phyloP scores from a whole-genome alignment of 2,113 vertebrate genomes.

The Hemicordylus capensis region DNA sequence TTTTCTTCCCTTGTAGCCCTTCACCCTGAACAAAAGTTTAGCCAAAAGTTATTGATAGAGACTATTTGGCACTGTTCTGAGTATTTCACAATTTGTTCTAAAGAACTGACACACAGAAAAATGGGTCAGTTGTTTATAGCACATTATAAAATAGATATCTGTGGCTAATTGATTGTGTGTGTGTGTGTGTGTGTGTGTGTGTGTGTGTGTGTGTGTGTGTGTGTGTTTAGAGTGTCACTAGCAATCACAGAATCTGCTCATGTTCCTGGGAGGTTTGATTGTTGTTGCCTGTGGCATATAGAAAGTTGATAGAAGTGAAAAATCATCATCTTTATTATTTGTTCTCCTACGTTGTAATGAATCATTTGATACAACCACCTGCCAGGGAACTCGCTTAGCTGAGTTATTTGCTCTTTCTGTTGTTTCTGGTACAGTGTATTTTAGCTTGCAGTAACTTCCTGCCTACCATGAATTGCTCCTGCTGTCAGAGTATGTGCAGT shows the following conservation, averaged over 20 bases:
- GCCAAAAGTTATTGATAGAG: too few relatives aligned
- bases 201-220: too few relatives aligned
- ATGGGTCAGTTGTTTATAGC: neutral
- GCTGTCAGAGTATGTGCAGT: slow-evolving; percentile 48
- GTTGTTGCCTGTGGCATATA: slow-evolving; percentile 58
- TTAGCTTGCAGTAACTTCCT: slow-evolving; percentile 50
- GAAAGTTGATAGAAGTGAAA: slow-evolving; percentile 50
- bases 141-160: neutral
- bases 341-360: slow-evolving; percentile 34
- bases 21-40: too few relatives aligned
- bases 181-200: too few relatives aligned
- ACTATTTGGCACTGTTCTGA: too few relatives aligned
- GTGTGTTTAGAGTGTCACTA: too few relatives aligned
- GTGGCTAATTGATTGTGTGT: neutral
- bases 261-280: slow-evolving; percentile 40
- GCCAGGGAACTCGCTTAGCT: slow-evolving; percentile 35
- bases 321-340: slow-evolving; percentile 57
- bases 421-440: slow-evolving; percentile 53
- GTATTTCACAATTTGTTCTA: neutral
- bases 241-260: neutral
- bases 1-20: too few relatives aligned
- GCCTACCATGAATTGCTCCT: slow-evolving; percentile 54
- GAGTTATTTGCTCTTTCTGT: slow-evolving; percentile 53
- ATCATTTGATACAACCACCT: slow-evolving; percentile 44
- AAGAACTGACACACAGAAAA: neutral